These are phyloP conservation scores for Colletes gigas DNA, from an alignment of 1,140 invertebrate genomes.

Conservation along the genomic window DNA sequence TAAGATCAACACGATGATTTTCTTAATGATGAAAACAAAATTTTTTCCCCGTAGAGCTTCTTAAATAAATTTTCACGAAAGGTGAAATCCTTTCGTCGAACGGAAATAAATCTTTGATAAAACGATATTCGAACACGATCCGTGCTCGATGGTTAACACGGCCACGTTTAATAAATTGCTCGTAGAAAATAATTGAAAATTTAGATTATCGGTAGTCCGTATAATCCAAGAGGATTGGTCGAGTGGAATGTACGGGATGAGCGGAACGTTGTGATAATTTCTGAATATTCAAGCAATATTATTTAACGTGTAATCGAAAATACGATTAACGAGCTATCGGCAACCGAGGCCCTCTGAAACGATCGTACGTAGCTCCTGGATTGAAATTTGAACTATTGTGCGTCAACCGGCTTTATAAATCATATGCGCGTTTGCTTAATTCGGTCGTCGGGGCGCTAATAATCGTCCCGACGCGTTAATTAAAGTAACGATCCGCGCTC, in stretches of 20 bases:
- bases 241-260: not conserved
- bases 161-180: not conserved
- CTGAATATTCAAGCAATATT: not conserved
- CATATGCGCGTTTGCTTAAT: not conserved
- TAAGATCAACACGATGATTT: not conserved
- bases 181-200: not conserved
- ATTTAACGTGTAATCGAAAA: constrained; percentile 6
- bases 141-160: too few relatives aligned
- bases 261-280: constrained; percentile 2
- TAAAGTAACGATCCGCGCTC: not conserved
- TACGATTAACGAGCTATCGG: not conserved
- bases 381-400: constrained; percentile 11
- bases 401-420: not conserved
- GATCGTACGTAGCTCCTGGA: not conserved
- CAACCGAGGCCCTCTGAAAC: not conserved
- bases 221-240: not conserved
- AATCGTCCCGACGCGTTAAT: not conserved
- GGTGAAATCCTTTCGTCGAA: too few relatives aligned
- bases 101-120: too few relatives aligned
- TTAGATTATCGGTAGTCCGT: not conserved
- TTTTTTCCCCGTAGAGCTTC: too few relatives aligned
- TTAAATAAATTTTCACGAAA: too few relatives aligned
- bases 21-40: not conserved
- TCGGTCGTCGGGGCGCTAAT: not conserved
- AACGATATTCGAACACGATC: too few relatives aligned